These are phyloP conservation scores for Lophura nycthemera DNA, from an alignment of 2,113 vertebrate genomes.

Conservation along the genomic window DNA sequence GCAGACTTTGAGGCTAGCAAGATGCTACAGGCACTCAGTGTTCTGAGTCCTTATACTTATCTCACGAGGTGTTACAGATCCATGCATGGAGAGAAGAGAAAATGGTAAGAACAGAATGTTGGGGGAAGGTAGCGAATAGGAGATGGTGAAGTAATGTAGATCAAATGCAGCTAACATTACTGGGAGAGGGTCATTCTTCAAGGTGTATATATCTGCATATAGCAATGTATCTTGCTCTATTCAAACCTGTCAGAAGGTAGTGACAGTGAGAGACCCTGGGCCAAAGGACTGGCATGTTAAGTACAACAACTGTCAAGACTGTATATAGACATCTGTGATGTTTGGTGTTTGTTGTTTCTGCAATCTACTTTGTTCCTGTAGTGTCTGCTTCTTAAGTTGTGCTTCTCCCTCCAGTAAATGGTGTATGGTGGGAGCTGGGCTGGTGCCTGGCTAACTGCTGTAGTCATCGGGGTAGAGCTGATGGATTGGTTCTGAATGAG, in stretches of 20 bases:
- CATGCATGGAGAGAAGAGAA: neutral
- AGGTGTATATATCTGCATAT: neutral
- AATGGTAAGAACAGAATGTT: neutral
- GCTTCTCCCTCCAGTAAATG: neutral
- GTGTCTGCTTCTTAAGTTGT: neutral
- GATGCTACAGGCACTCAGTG: neutral
- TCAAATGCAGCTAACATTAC: neutral
- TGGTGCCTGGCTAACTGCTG: neutral
- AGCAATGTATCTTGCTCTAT: fast-evolving
- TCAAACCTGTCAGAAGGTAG: neutral
- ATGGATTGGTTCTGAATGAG: fast-evolving
- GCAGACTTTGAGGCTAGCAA: neutral
- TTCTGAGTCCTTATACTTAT: neutral
- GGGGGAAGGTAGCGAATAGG: neutral
- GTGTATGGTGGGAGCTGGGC: fast-evolving
- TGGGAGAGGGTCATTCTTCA: neutral
- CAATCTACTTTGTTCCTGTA: neutral
- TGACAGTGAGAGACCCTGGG: neutral
- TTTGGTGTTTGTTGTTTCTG: neutral
- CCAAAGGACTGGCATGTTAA: neutral
- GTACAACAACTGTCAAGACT: neutral
- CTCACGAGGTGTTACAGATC: neutral
- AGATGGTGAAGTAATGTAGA: neutral
- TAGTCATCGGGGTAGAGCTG: neutral
- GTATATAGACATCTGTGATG: neutral